These are phyloP conservation scores for Monopterus albus DNA, from an alignment of 2,113 vertebrate species.

Conservation along the genomic window DNA sequence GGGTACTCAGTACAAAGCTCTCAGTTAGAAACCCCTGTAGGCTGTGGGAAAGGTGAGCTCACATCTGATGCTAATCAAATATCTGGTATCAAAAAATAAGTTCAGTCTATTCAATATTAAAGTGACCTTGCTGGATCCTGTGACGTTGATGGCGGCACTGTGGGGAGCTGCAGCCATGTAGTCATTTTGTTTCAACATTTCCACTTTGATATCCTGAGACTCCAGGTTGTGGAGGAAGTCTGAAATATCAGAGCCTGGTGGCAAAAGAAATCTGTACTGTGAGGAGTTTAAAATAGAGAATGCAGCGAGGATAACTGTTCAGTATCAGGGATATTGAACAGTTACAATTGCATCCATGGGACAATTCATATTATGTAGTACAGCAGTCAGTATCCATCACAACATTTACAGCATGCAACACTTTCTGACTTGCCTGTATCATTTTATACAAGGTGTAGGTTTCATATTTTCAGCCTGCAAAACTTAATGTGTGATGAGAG, in stretches of 20 bases:
- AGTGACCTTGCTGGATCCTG: slow-evolving; percentile 84
- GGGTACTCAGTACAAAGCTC: background rate
- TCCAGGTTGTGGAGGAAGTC: slow-evolving; percentile 87
- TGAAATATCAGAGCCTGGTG: slow-evolving; percentile 84
- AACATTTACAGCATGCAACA: slow-evolving; percentile 12
- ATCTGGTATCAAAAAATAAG: background rate
- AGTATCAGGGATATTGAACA: background rate
- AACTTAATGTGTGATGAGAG: too few relatives aligned
- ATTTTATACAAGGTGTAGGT: background rate
- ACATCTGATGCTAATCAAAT: slow-evolving; percentile 6
- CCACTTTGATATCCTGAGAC: slow-evolving; percentile 86
- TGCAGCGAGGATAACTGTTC: background rate
- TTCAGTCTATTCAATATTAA: background rate
- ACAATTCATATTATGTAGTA: background rate
- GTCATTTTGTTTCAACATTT: slow-evolving; percentile 86
- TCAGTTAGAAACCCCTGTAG: background rate
- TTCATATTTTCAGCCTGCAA: background rate
- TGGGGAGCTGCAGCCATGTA: slow-evolving; percentile 90
- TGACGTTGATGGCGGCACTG: slow-evolving; percentile 90
- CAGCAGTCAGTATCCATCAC: slow-evolving; percentile 1
- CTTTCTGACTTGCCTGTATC: background rate
- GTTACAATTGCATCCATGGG: background rate
- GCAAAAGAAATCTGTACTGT: background rate
- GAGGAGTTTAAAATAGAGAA: background rate
- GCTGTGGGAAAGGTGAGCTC: background rate